Base-by-base conservation (phyloP, 30 jellyfish, hydroid and myxozoan genomes). In the Hydractinia echinata region DNA sequence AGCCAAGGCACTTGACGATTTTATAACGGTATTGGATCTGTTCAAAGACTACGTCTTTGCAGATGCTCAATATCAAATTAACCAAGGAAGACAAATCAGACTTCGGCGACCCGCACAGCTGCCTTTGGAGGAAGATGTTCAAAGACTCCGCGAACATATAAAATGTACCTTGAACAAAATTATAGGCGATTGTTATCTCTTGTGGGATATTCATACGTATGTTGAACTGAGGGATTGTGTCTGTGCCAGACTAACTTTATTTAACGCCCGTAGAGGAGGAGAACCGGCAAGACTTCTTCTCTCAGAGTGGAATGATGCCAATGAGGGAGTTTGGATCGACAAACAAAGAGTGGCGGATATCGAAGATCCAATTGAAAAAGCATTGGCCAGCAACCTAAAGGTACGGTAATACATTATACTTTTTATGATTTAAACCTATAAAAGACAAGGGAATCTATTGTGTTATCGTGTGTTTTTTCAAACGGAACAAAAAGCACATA, bases 261-360 rank as follows among this genome's bases (percentile, higher is more conserved):
- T 66, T 18, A 66, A 66, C 30, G 76, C 76, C 19, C 19, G 76
- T 18, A 66, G 76, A 66, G 76, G 76, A 66, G 76, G 76, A 66
- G 76, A 66, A 51, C 76, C 76, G 30, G 76, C 76, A 18, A 48
- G 76, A 66, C 30, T 66, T 48, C 76, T 18, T 18, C 19, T 66
- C 30, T 48, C 19, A 18, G 76, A 66, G 76, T 66, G 30, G 8
- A 66, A 66, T 66, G 76, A 66, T 18, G 76, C 76, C 19, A 51
- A 5, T 66, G 30, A 66, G 19, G 76, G 30, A 48, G 19, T 51
- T 18, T 66, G 76, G 76, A 66, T 66, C 30, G 76, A 66, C 30
- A 66, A 66, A 66, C 76, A 66, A 51, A 66, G 76, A 10, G 51
- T 66, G 19, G 19, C 76, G 19, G 76, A 66, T 18, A 48, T 66